Evolutionary conservation across 2,797 vertebrate genomes (phyloP), one percentile per base, ranked within the genome.

Genomic region (Amazona finschi): DNA sequence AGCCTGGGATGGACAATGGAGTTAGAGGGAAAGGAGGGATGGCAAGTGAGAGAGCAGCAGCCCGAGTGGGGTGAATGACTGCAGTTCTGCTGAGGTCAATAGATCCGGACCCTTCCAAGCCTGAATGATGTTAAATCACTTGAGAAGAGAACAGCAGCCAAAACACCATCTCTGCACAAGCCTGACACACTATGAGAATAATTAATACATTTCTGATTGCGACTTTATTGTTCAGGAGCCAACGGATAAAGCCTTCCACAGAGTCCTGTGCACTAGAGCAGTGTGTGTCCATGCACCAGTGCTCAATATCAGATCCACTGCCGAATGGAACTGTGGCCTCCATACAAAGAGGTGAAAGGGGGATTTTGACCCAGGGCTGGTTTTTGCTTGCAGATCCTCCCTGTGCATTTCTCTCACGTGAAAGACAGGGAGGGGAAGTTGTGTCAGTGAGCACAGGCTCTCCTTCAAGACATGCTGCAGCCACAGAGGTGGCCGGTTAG

Each of bases 281-380:
- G 50, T 0, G 27, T 18, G 30, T 12, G 39, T 6, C 85, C 33
- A 5, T 2, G 49, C 70, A 43, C 36, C 6, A 2, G 7, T 0
- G 0, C 3, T 28, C 6, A 5, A 41, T 52, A 64, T 33, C 89
- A 76, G 52, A 60, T 41, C 81, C 17, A 0, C 71, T 5, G 3
- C 60, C 36, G 66, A 27, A 50, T 3, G 2, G 5, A 36, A 43
- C 16, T 14, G 38, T 17, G 70, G 47, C 62, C n/a, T 65, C 55
- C n/a, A 14, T 8, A 9, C 1, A 75, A 64, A 94, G 43, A 78
- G 8, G 24, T 17, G 12, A 1, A 5, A 6, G n/a, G 15, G 52
- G 46, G 39, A 20, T 72, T 55, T 77, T 47, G 22, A 74, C 15
- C 43, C 38, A 4, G 36, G 65, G 75, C 47, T 71, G 8, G 16